phyloP scores from a whole-genome alignment of 1,140 invertebrate species.

The Triops cancriformis region DNA sequence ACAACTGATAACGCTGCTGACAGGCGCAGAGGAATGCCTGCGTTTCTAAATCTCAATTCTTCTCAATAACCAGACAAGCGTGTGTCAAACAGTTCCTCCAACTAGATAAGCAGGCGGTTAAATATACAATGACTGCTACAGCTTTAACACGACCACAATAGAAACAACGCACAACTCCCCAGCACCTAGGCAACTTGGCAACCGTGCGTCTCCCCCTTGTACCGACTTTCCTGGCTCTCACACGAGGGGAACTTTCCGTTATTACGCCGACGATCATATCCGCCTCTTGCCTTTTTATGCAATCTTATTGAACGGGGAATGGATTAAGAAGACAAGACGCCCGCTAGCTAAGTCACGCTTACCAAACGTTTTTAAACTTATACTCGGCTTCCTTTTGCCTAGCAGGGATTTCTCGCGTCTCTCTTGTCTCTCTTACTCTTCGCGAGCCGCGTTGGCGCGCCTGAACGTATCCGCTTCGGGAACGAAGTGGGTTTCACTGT shows the following conservation, averaged over 20 bases:
- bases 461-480: not conserved
- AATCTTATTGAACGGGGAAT: not conserved
- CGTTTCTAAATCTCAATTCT: conserved; percentile 11
- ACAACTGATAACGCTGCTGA: conserved; percentile 13
- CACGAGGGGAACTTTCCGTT: not conserved
- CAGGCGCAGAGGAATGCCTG: conserved; percentile 2
- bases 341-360: conserved; percentile 9
- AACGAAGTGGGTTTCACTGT: not conserved
- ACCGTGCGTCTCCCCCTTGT: not conserved
- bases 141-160: too few species aligned
- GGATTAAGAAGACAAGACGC: not conserved
- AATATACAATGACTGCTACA: not conserved
- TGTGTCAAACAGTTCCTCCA: not conserved
- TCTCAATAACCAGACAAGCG: conserved; percentile 9
- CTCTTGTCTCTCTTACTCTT: not conserved
- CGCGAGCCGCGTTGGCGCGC: not conserved
- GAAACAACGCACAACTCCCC: too few species aligned
- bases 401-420: not conserved
- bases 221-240: not conserved
- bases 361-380: not conserved
- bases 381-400: not conserved
- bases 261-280: not conserved
- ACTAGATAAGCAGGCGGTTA: not conserved
- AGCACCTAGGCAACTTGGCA: not conserved
- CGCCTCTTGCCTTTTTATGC: not conserved